Conservation (phyloP, 1,140 invertebrate genomes). For the Drosophila arizonae region DNA sequence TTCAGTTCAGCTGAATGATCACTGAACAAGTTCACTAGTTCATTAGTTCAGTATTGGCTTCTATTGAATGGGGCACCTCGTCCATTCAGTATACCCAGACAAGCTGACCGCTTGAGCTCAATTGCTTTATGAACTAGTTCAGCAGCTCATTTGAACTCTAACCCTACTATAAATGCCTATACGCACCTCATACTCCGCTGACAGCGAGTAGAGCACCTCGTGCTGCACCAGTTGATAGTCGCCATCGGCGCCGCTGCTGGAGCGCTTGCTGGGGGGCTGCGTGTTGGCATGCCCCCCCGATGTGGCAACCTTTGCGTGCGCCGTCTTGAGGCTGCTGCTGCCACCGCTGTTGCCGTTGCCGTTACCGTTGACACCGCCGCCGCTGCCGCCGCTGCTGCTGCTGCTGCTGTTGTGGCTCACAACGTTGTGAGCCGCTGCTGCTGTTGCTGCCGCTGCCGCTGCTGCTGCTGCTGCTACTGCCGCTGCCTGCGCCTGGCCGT, state of each 20-base stretch:
- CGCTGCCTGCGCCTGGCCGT: conserved; percentile 46
- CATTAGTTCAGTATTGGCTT: too few species aligned
- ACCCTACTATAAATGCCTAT: neutral
- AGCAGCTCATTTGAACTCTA: neutral
- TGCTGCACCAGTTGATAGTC: conserved; percentile 99
- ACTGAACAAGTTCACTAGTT: too few species aligned
- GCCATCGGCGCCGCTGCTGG: conserved; percentile 92
- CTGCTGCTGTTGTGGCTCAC: conserved; percentile 49
- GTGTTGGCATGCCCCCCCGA: conserved; percentile 82
- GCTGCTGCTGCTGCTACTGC: conserved; percentile 52
- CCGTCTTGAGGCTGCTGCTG: conserved; percentile 79
- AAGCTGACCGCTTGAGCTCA: too few species aligned
- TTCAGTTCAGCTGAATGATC: too few species aligned
- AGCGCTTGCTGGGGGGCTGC: conserved; percentile 84
- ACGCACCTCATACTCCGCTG: conserved; percentile 92
- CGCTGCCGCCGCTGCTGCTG: conserved; percentile 35
- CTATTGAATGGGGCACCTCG: too few species aligned
- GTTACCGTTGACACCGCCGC: conserved; percentile 36
- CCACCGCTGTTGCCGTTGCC: conserved; percentile 31
- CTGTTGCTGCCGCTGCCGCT: conserved; percentile 56
- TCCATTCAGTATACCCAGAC: too few species aligned
- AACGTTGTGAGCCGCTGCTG: conserved; percentile 34
- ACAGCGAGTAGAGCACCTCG: conserved; percentile 97
- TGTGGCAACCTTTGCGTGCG: conserved; percentile 82
- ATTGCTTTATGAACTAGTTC: too few species aligned